Percentiles rank a stretch among this genome's conserved stretches.
phyloP scores from a whole-genome alignment of 2,797 vertebrate genomes.

The Cuniculus paca region DNA sequence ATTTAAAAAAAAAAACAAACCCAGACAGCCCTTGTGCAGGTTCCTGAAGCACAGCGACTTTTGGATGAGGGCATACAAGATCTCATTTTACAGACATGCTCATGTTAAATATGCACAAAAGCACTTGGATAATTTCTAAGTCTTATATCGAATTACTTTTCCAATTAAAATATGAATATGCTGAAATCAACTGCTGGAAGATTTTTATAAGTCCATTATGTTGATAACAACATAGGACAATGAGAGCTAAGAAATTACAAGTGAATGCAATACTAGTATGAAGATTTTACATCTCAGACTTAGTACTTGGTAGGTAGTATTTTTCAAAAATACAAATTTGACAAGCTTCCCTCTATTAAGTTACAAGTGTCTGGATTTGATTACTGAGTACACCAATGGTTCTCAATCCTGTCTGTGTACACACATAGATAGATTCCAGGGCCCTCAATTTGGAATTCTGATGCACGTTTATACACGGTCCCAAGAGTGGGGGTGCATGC shows the following conservation, averaged over 20 bases:
- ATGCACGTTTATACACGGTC: not conserved
- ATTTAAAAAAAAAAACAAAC: conserved; percentile 16
- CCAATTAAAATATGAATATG: conserved; percentile 2
- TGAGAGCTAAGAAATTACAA: not conserved
- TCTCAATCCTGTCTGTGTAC: not conserved
- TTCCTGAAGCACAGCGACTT: not conserved
- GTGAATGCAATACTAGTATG: not conserved
- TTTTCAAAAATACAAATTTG: not conserved
- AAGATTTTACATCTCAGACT: not conserved
- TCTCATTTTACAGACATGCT: conserved; percentile 2
- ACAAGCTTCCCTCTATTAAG: not conserved
- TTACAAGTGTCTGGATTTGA: not conserved
- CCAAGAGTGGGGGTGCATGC: not conserved
- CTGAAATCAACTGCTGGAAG: not conserved
- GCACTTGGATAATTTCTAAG: not conserved
- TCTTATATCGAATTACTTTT: conserved; percentile 42
- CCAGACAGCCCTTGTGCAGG: not conserved
- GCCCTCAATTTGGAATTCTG: not conserved
- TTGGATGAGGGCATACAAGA: not conserved
- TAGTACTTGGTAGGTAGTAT: not conserved
- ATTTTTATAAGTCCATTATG: not conserved
- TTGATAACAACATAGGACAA: not conserved
- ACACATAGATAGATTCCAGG: not conserved
- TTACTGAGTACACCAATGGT: not conserved
- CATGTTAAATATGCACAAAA: not conserved